A percentile compares a stretch with the other conserved stretches of the same genome.
phyloP scores from a whole-genome alignment of 2,113 vertebrate genomes.

The Andinoacara biseriatus region DNA sequence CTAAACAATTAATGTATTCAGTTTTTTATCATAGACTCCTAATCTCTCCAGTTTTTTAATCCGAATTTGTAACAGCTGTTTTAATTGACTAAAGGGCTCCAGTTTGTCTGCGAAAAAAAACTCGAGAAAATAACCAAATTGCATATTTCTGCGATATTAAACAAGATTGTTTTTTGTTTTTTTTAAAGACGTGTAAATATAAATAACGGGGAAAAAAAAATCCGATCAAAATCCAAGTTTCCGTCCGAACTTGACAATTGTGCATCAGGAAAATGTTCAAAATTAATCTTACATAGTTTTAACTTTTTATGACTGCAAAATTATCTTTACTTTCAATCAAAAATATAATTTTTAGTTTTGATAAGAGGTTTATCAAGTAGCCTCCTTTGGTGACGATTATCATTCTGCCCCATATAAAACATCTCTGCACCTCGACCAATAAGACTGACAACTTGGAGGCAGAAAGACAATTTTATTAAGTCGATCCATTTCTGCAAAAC shows the following conservation, averaged over 20 bases:
- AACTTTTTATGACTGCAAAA: neutral
- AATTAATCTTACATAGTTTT: neutral
- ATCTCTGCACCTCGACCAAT: neutral
- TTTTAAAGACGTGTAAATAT: fast-evolving
- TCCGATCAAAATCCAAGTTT: no score
- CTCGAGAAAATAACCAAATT: neutral
- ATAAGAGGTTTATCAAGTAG: neutral
- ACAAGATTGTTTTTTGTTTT: neutral
- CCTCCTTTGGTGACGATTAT: constrained; percentile 17
- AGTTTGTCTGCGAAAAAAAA: neutral
- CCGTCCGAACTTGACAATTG: neutral
- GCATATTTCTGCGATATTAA: neutral
- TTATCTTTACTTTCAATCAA: neutral
- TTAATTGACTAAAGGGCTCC: neutral
- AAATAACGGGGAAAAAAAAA: neutral
- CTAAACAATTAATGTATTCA: neutral
- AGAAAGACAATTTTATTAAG: constrained; percentile 62
- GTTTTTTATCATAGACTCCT: neutral
- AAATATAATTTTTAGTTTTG: no score
- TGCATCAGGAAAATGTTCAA: no score
- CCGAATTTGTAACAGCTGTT: neutral
- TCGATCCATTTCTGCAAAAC: constrained; percentile 32
- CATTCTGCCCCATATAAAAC: neutral
- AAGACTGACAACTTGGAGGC: constrained; percentile 17
- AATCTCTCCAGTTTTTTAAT: neutral